Evolutionary conservation across 2,797 vertebrate species (phyloP), one percentile per base, ranked within the genome.

Genomic region (Liasis olivaceus): DNA sequence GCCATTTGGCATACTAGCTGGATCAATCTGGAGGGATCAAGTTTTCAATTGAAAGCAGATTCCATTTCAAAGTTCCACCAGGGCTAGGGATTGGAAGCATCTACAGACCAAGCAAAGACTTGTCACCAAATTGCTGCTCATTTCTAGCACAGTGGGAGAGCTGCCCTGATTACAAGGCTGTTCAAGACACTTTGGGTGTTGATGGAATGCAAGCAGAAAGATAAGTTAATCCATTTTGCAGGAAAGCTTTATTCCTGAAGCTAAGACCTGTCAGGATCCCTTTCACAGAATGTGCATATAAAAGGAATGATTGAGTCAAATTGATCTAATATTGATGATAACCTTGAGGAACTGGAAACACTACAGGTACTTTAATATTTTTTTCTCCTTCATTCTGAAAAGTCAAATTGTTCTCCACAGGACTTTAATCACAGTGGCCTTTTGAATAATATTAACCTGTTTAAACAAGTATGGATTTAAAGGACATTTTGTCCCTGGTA

Each of bases 161-260:
- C 4, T 6, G 26, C 14, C 58, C 28, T 24, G 24, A 14, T 56
- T 28, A 22, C 69, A 72, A 24, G 51, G 4, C 20, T 72, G 54
- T 14, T 26, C 12, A 28, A 13, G 5, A 60, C 42, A 28, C 15
- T 17, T 17, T 2, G 0, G 6, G 24, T 2, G 9, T 51, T 87
- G 24, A 26, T 8, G 13, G 15, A 54, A 26, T 56, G 51, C 62
- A 58, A 51, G 24, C 20, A 87, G 64, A 20, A 91, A 28, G 66
- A 20, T 13, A 17, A 5, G 26, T n/a, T 14, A 62, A 87, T n/a
- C 12, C 42, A 14, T 93, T 72, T 59, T 93, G 28, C 64, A 69
- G 64, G 64, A 0, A 0, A 42, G 22, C 91, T 81, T n/a, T 0
- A 1, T 60, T 88, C n/a, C 9, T 0, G 5, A 12, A 15, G 2